A percentile compares a stretch with the other conserved stretches of the same genome.
These are phyloP conservation scores for Xiphophorus hellerii DNA, from an alignment of 2,113 vertebrate species.

Conservation along the genomic window DNA sequence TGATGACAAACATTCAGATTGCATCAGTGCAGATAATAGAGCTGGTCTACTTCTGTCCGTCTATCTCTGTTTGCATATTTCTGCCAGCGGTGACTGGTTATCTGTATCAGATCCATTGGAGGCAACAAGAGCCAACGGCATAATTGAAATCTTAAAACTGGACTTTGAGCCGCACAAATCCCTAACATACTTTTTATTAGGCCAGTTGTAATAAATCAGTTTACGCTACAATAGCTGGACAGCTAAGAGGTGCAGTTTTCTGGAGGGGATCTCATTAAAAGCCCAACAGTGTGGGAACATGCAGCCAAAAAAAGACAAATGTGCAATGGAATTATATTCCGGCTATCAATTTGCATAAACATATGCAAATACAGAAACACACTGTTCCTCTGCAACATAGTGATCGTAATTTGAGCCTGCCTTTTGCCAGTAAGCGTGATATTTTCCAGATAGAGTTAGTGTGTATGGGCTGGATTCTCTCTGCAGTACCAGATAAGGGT, in stretches of 20 bases:
- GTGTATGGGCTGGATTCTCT: not conserved
- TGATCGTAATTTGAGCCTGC: not conserved
- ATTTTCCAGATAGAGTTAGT: not conserved
- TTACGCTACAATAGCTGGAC: not conserved
- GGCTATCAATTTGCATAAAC: not conserved
- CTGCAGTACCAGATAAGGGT: not conserved
- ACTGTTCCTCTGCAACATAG: not conserved
- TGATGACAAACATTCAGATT: slow-evolving; percentile 31
- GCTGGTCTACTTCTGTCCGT: slow-evolving; percentile 24
- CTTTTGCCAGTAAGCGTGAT: not conserved
- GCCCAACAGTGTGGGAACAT: not conserved
- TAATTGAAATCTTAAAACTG: not conserved
- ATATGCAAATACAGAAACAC: not conserved
- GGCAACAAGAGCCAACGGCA: not conserved
- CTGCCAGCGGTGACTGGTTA: too few species aligned
- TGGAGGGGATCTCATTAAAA: not conserved
- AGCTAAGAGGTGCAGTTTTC: not conserved
- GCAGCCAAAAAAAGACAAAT: not conserved
- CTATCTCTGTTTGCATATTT: too few species aligned
- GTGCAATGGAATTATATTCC: not conserved
- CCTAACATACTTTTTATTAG: not conserved
- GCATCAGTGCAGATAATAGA: slow-evolving; percentile 58
- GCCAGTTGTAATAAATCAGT: not conserved
- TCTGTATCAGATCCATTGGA: too few species aligned
- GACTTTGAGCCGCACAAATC: not conserved